Conservation (phyloP, 2,888 invertebrate genomes). For the Sthenelais limicola region DNA sequence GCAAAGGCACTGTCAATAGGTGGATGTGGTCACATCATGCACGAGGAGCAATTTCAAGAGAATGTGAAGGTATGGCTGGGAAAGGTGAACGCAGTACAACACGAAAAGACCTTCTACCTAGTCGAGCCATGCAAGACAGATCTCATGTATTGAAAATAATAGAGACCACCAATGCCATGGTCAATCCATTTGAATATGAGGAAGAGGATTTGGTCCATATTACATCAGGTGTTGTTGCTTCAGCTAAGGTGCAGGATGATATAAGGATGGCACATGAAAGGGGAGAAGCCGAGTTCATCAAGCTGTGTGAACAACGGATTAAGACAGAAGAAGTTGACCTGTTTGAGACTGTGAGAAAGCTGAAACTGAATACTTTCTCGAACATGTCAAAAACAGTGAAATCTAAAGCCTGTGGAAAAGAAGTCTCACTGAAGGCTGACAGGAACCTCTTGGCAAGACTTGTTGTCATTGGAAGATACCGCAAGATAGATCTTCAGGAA, state of each 20-base stretch:
- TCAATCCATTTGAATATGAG: not conserved
- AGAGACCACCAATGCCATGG: too few relatives aligned
- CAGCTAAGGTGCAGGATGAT: not conserved
- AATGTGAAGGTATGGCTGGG: slow-evolving; percentile 1
- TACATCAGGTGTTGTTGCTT: not conserved
- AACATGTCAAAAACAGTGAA: not conserved
- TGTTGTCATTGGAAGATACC: not conserved
- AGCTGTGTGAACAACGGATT: not conserved
- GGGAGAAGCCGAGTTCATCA: not conserved
- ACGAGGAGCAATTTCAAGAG: not conserved
- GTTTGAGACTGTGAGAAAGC: not conserved
- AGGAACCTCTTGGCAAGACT: not conserved
- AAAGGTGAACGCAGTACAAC: not conserved
- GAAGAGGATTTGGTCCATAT: not conserved
- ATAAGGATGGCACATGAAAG: not conserved
- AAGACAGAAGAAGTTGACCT: not conserved
- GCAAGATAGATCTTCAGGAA: not conserved
- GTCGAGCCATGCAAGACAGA: not conserved
- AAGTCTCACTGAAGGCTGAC: not conserved
- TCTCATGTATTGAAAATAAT: not conserved
- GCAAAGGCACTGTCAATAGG: not conserved
- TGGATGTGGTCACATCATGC: not conserved
- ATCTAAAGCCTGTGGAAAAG: not conserved
- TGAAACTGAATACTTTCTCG: slow-evolving; percentile 1
- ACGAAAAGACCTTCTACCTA: not conserved